Evolutionary conservation across 2,113 vertebrate genomes (phyloP), one percentile per base, ranked within the genome.

Genomic region (Oreotrochilus melanogaster): DNA sequence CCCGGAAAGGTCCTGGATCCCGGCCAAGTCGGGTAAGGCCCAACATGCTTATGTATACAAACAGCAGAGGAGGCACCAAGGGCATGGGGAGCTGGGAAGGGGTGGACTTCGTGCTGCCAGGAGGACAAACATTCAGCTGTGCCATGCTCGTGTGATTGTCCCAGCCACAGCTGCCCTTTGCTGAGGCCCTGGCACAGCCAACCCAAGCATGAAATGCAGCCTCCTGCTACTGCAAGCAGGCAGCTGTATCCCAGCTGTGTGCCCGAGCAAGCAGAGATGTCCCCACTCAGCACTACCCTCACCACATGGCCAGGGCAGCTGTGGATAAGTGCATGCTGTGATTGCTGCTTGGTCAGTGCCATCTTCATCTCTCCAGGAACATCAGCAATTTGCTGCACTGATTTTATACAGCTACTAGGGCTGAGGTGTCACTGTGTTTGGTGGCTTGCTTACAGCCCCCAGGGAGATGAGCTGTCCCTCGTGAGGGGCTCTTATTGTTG

Each of bases 101-200:
- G 14, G 53, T 84, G 86, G 48, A 53, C 67, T 79, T 71, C 71
- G 35, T 0, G 0, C 28, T 69, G 28, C 76, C 0, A 0, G 50
- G 35, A 73, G 30, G 76, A 35, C 3, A 7, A 11, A 10, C 10
- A 4, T 56, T 67, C 62, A 79, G 48, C 39, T 0, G 0, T 24
- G 30, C 80, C 31, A 6, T 12, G 25, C 17, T 50, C 3, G 1
- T 4, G 28, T 3, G 4, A 86, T 31, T 54, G 23, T 42, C 33
- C n/a, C 43, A 50, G 56, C 30, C 35, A 18, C 21, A 18, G 45
- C 1, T 48, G 28, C 18, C 56, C 69, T 19, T 53, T 78, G 42
- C 30, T 61, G 30, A 67, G 13, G 25, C 25, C 31, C 33, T 85
- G 61, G 43, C 43, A 42, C 0, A 0, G 53, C 61, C 57, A 74